phyloP scores from a whole-genome alignment of 1,140 invertebrate species.

The Cydia pomonella region DNA sequence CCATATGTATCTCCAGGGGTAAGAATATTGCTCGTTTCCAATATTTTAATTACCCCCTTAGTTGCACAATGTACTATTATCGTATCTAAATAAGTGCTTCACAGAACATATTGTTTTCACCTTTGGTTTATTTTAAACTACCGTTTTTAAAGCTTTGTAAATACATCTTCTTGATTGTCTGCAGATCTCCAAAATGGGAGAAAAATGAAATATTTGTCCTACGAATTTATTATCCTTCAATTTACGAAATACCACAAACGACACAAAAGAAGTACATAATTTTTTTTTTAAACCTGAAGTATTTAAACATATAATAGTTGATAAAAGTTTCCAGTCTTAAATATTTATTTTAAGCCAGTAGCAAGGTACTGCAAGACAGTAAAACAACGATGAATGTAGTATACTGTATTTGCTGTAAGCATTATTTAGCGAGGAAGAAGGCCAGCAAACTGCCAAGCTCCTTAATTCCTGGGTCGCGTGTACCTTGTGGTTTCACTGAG shows the following conservation, averaged over 20 bases:
- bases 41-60: too few species aligned
- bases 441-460: conserved; percentile 47
- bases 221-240: too few species aligned
- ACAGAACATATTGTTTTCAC: neutral
- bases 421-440: conserved; percentile 48
- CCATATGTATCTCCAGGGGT: too few species aligned
- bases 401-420: conserved; percentile 41
- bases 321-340: neutral
- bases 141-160: too few species aligned
- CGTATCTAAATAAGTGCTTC: neutral
- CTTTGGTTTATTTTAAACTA: conserved; percentile 1
- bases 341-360: neutral
- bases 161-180: too few species aligned
- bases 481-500: conserved; percentile 61
- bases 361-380: neutral
- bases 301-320: neutral
- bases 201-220: too few species aligned
- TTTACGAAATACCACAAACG: too few species aligned
- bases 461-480: conserved; percentile 62
- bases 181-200: too few species aligned
- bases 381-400: conserved; percentile 35
- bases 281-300: too few species aligned
- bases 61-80: too few species aligned
- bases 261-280: too few species aligned
- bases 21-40: too few species aligned